phyloP scores from a whole-genome alignment of 2,113 vertebrate species.

The Embiotoca jacksoni region DNA sequence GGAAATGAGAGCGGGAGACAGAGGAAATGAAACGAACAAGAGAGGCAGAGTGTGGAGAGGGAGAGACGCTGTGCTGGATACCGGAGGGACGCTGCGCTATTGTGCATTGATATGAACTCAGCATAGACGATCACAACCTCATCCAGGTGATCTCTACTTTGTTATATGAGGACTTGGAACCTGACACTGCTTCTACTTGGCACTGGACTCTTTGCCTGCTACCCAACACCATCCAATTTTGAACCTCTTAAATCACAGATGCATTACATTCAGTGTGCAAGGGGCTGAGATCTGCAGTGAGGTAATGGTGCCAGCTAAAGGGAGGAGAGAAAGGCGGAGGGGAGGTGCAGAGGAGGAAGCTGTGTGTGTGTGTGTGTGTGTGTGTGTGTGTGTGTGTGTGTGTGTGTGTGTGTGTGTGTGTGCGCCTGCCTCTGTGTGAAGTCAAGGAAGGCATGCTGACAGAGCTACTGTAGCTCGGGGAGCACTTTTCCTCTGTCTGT shows the following conservation, averaged over 20 bases:
- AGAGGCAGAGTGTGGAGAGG: slow-evolving; percentile 21
- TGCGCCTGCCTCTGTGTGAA: not conserved
- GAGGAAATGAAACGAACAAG: slow-evolving; percentile 61
- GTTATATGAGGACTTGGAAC: slow-evolving; percentile 39
- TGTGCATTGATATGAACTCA: slow-evolving; percentile 35
- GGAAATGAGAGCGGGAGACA: slow-evolving; percentile 55
- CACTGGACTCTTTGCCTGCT: slow-evolving; percentile 35
- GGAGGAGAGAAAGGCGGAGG: slow-evolving; percentile 17
- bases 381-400: too few relatives aligned
- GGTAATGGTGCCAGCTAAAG: slow-evolving; percentile 64
- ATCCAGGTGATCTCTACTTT: slow-evolving; percentile 44
- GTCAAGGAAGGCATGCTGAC: slow-evolving; percentile 46
- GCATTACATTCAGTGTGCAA: slow-evolving; percentile 61
- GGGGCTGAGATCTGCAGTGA: slow-evolving; percentile 64
- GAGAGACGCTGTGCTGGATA: not conserved
- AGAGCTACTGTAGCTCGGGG: slow-evolving; percentile 53
- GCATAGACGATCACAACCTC: not conserved
- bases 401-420: too few relatives aligned
- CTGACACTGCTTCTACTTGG: slow-evolving; percentile 14
- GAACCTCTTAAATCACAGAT: slow-evolving; percentile 73
- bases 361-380: not conserved
- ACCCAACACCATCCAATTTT: slow-evolving; percentile 45
- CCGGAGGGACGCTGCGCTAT: slow-evolving; percentile 25
- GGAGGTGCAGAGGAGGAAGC: slow-evolving; percentile 21
- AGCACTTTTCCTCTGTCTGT: slow-evolving; percentile 45